A percentile compares a stretch with the other conserved stretches of the same genome.
These are phyloP conservation scores for Axis porcinus DNA, from an alignment of 2,113 vertebrate genomes.

Conservation along the genomic window DNA sequence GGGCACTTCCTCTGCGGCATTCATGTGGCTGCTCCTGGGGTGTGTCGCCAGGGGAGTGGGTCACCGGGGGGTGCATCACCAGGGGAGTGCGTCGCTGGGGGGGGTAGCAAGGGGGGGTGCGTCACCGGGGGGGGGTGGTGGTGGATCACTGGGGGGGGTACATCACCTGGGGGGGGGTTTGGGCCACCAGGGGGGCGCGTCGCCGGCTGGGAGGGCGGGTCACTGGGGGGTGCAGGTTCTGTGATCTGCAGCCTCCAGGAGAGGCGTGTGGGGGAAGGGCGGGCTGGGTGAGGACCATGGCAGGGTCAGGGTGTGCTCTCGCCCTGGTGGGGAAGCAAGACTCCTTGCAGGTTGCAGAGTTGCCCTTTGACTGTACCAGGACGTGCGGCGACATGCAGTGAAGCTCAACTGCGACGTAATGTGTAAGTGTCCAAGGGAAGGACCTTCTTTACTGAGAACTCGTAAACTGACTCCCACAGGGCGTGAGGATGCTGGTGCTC, in stretches of 20 bases:
- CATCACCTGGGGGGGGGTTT: too few species aligned
- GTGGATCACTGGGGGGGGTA: too few species aligned
- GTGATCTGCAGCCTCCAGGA: neutral
- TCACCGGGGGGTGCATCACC: too few species aligned
- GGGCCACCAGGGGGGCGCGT: neutral
- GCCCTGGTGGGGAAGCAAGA: neutral
- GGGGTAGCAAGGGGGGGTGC: too few species aligned
- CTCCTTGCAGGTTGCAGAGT: neutral
- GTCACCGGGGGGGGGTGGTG: too few species aligned
- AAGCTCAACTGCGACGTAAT: rapidly evolving
- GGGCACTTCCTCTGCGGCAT: rapidly evolving
- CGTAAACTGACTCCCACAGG: neutral
- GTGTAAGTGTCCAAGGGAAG: neutral
- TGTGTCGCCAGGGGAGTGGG: neutral
- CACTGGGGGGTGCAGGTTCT: neutral
- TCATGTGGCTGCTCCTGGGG: neutral
- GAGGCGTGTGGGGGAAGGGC: neutral
- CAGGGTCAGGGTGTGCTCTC: neutral
- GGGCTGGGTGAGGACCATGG: neutral
- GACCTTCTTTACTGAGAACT: neutral
- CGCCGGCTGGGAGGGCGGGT: neutral
- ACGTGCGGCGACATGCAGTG: rapidly evolving
- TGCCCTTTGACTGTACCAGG: neutral
- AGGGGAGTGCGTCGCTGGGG: rapidly evolving
- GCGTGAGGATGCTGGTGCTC: rapidly evolving